Conservation (phyloP, 2,888 invertebrate genomes). For the Amblyjoppa fuscipennis region DNA sequence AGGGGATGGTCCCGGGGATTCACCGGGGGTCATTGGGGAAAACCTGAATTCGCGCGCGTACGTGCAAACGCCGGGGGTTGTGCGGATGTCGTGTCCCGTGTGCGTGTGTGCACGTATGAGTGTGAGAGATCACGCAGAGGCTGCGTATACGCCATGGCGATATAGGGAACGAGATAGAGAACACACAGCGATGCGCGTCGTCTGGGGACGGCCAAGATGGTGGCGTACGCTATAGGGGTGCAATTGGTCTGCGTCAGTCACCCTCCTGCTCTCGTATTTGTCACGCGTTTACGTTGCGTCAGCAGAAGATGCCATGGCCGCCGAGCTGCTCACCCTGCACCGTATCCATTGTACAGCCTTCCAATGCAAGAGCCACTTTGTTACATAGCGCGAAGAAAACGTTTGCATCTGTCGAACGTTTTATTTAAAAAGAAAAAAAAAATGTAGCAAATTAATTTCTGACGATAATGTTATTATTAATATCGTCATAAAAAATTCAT, state of each 20-base stretch:
- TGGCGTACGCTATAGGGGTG: slow-evolving; percentile 61
- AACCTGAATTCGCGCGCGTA: slow-evolving; percentile 27
- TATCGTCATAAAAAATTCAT: background rate
- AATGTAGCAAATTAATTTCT: background rate
- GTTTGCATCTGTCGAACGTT: background rate
- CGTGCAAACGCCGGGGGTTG: background rate
- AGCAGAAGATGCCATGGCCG: slow-evolving; percentile 65
- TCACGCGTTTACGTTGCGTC: slow-evolving; percentile 68
- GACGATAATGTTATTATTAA: background rate
- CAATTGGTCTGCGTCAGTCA: slow-evolving; percentile 71
- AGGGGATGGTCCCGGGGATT: slow-evolving; percentile 46
- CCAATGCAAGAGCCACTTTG: slow-evolving; percentile 28
- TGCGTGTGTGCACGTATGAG: slow-evolving; percentile 18
- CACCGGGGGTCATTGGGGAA: slow-evolving; percentile 44
- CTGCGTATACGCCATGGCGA: slow-evolving; percentile 49
- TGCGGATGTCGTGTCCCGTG: background rate
- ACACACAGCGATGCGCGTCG: slow-evolving; percentile 47
- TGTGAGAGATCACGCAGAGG: slow-evolving; percentile 57
- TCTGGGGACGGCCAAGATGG: slow-evolving; percentile 68
- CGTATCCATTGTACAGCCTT: slow-evolving; percentile 32
- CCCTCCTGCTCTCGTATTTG: slow-evolving; percentile 69
- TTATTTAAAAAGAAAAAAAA: background rate
- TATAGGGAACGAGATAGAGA: slow-evolving; percentile 57
- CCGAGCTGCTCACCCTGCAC: slow-evolving; percentile 49
- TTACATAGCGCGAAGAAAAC: slow-evolving; percentile 25